Evolutionary conservation across 2,888 invertebrate species (phyloP).

Genomic region (Volucella inflata): DNA sequence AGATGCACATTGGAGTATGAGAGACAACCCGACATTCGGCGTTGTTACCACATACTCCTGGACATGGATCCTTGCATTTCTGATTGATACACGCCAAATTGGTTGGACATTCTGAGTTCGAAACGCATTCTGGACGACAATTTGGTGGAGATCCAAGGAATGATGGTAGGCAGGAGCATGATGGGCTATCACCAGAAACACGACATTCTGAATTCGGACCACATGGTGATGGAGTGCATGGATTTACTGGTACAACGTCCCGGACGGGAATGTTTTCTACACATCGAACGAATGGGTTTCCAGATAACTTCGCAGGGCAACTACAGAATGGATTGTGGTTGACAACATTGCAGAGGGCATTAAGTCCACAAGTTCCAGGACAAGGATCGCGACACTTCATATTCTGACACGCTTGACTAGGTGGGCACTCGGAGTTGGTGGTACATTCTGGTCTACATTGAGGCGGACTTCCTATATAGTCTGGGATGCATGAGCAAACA

Average conservation of each 20-base stretch:
- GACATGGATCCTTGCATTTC: conserved; percentile 86
- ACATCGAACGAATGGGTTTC: conserved; percentile 88
- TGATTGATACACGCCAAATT: conserved; percentile 86
- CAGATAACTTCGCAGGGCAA: conserved; percentile 87
- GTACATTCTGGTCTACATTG: conserved; percentile 90
- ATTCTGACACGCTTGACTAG: conserved; percentile 88
- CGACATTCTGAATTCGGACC: conserved; percentile 89
- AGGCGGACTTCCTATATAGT: conserved; percentile 88
- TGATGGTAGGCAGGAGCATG: conserved; percentile 86
- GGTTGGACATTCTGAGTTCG: conserved; percentile 86
- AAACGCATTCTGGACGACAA: conserved; percentile 88
- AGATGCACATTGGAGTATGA: conserved; percentile 86
- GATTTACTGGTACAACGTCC: conserved; percentile 82
- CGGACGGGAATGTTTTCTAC: conserved; percentile 80
- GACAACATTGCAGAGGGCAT: conserved; percentile 89
- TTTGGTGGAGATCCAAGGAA: conserved; percentile 87
- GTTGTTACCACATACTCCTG: conserved; percentile 86
- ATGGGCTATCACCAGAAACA: conserved; percentile 82
- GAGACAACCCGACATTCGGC: conserved; percentile 86
- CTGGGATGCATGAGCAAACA: conserved; percentile 87
- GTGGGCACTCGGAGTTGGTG: conserved; percentile 88
- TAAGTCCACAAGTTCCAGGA: conserved; percentile 89
- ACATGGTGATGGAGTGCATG: conserved; percentile 88
- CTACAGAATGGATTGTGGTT: conserved; percentile 90
- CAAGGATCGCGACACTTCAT: conserved; percentile 91